Evolutionary conservation across 2,113 vertebrate species (phyloP).

Genomic region (Scatophagus argus): DNA sequence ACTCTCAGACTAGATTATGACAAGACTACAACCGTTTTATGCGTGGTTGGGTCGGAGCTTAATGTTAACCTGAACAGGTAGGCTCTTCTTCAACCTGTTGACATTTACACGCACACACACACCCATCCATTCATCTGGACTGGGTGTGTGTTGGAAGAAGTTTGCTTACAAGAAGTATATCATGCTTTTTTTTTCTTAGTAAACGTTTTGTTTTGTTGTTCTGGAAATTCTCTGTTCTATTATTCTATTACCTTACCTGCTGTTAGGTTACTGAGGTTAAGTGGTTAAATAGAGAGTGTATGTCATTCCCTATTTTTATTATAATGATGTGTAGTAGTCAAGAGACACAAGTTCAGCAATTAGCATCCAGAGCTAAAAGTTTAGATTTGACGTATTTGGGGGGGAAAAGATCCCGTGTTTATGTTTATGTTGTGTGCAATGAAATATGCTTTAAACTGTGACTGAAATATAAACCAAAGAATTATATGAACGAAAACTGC

Average conservation of each 20-base stretch:
- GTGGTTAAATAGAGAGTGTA: background rate
- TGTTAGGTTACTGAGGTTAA: background rate
- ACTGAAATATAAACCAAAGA: too few species aligned
- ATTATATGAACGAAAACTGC: too few species aligned
- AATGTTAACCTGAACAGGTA: conserved; percentile 77
- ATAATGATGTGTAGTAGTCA: background rate
- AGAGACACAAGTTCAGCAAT: background rate
- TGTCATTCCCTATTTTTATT: background rate
- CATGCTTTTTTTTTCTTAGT: background rate
- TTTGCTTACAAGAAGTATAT: too few species aligned
- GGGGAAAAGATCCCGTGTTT: too few species aligned
- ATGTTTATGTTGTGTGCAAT: too few species aligned
- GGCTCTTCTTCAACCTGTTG: background rate
- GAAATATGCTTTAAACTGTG: too few species aligned
- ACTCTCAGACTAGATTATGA: conserved; percentile 74
- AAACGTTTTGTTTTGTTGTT: background rate
- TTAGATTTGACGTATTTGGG: too few species aligned
- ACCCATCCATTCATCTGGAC: background rate
- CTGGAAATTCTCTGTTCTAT: background rate
- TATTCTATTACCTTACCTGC: background rate
- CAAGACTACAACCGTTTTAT: conserved; percentile 32
- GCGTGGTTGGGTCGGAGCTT: conserved; percentile 75
- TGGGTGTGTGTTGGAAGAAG: background rate
- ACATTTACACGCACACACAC: background rate
- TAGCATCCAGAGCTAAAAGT: background rate